Conservation (phyloP, 2,113 vertebrate species). For the Anseranas semipalmata region DNA sequence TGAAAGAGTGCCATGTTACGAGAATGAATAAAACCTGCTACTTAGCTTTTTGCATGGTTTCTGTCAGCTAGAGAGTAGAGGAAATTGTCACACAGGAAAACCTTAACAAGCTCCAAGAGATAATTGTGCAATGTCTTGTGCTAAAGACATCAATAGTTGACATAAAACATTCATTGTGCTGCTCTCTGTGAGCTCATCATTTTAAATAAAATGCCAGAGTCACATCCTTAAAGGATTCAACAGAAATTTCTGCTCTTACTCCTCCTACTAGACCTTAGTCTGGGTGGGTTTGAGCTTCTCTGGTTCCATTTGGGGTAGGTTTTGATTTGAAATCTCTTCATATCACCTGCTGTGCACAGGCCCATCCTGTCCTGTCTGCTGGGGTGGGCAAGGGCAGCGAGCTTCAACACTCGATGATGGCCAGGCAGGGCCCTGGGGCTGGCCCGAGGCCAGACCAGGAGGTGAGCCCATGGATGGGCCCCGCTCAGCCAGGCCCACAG, state of each 20-base stretch:
- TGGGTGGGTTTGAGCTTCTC: background rate
- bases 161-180: background rate
- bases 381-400: background rate
- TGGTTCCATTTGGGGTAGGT: background rate
- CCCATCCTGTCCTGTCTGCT: too few relatives aligned
- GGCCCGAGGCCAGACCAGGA: accelerated
- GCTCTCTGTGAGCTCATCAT: background rate
- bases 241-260: background rate
- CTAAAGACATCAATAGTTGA: background rate
- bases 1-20: background rate
- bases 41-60: background rate
- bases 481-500: accelerated
- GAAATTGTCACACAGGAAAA: background rate
- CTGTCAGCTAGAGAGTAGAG: background rate
- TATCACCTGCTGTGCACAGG: background rate
- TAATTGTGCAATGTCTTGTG: background rate
- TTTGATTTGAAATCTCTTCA: background rate
- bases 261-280: background rate
- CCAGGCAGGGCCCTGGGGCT: background rate
- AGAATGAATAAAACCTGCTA: background rate
- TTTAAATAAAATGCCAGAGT: background rate
- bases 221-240: background rate
- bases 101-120: background rate
- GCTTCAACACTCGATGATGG: accelerated
- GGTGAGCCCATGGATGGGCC: accelerated